Evolutionary conservation across 2,113 vertebrate genomes (phyloP), one percentile per base, ranked within the genome.

Genomic region (Phalacrocorax carbo): DNA sequence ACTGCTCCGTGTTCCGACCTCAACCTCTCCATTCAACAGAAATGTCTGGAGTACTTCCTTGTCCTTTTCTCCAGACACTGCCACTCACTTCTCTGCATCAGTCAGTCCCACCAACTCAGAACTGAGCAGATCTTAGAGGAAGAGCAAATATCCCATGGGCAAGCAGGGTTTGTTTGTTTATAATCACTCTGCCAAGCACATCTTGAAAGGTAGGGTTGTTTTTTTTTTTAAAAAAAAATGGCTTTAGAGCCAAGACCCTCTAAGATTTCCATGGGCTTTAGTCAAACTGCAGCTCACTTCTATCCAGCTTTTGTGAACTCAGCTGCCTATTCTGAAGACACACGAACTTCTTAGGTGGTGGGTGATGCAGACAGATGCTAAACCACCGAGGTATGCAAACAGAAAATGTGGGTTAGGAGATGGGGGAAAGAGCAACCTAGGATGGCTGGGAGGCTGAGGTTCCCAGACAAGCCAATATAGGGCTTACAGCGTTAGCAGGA

Each of bases 101-200:
- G 26, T 49, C 89, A 23, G 38, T 71, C 68, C 30, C 75, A 88
- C 93, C 82, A 94, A 85, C 58, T 88, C 62, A 61, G 51, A 82
- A 77, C 40, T 27, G 15, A 70, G 29, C 9, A 87, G 29, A 69
- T 93, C 65, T 93, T 79, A 11, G 16, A 77, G 58, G 15, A 58
- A 51, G 54, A 90, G 19, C 22, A 93, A 89, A 90, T 70, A 82
- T 36, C 44, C 40, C 44, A 46, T 13, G 20, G 75, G 82, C 49
- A 94, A 96, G 82, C 32, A 26, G 70, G 11, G 58, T 88, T 62
- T 86, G 32, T 76, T 90, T 89, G 55, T 68, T 84, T 89, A 48
- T 48, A 84, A 38, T 42, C 23, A 14, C 34, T 72, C 54, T 68
- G 54, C 55, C 70, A 94, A 90, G 26, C 52, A 71, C 38, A 71